These are phyloP conservation scores for Coregonus suidteri DNA, from an alignment of 2,797 vertebrate genomes.

Conservation along the genomic window DNA sequence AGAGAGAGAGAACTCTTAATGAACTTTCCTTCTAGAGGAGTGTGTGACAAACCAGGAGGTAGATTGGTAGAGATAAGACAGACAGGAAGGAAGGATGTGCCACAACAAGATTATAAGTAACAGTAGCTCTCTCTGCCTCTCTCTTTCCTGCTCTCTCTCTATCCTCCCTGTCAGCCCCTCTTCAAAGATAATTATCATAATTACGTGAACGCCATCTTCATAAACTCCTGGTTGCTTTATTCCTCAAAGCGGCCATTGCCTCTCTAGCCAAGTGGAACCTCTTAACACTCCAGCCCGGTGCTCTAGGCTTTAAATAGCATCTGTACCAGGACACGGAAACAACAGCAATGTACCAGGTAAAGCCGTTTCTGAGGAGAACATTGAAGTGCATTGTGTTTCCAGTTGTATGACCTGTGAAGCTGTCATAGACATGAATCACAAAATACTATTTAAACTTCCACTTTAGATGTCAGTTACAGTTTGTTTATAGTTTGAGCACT, in stretches of 20 bases:
- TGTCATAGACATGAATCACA: not conserved
- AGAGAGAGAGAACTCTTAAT: not conserved
- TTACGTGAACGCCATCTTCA: slow-evolving; percentile 74
- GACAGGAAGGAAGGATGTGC: not conserved
- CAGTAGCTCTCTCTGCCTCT: not conserved
- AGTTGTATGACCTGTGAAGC: not conserved
- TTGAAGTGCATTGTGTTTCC: not conserved
- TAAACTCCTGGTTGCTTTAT: slow-evolving; percentile 53
- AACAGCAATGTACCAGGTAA: not conserved
- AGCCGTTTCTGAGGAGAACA: not conserved
- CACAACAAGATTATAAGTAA: too few relatives aligned
- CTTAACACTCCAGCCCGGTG: slow-evolving; percentile 20
- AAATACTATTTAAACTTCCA: not conserved
- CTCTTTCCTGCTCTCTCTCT: slow-evolving; percentile 11
- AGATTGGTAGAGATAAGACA: not conserved
- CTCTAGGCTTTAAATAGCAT: slow-evolving; percentile 35
- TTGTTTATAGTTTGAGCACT: too few relatives aligned
- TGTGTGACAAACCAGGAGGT: not conserved
- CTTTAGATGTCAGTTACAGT: not conserved
- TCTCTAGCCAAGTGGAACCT: slow-evolving; percentile 77
- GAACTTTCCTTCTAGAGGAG: too few relatives aligned
- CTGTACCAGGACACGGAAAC: not conserved
- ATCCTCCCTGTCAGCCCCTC: slow-evolving; percentile 66
- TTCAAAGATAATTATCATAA: slow-evolving; percentile 86
- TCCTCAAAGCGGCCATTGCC: slow-evolving; percentile 75